Evolutionary conservation across 2,113 vertebrate genomes (phyloP), one percentile per base, ranked within the genome.

Genomic region (Nothocercus julius): DNA sequence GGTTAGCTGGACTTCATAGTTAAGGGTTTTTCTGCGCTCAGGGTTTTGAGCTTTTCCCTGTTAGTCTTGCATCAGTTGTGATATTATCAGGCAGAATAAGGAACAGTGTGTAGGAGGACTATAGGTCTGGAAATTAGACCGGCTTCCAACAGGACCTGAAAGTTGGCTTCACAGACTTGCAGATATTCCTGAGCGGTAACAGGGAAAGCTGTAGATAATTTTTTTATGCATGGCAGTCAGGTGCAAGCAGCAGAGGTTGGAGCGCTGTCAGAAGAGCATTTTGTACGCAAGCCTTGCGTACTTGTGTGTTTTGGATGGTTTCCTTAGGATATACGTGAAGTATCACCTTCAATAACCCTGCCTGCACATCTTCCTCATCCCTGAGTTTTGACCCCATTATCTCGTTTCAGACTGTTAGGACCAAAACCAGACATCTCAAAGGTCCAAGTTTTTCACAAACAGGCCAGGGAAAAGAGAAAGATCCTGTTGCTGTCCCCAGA

Each of bases 201-300:
- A 38, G 73, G 38, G 21, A 44, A 22, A 42, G 34, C 42, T 80
- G n/a, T 44, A 38, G 68, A 11, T 7, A 34, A 11, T 15, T n/a
- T 38, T 15, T 63, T 36, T 51, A 13, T 11, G 18, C 27, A 5
- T 1, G 7, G 13, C 13, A 1, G 5, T 61, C 22, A 42, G 25
- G 24, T 5, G 2, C 19, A 49, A 34, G 7, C 2, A 12, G 13
- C 59, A 78, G 34, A n/a, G 27, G 30, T 38, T n/a, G 21, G 47
- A 44, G 28, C 0, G 0, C 61, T 77, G 75, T 64, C 1, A 2
- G 47, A 40, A 66, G 32, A 24, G n/a, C 22, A 13, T 38, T 72
- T 47, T 76, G 42, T 27, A 62, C 3, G 0, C 58, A 1, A 30
- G 30, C 61, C 51, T 45, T 22, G 11, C 9, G 12, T 64, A 2